Evolutionary conservation across 2,888 invertebrate genomes (phyloP), one percentile per base, ranked within the genome.

Genomic region (Euplagia quadripunctaria): DNA sequence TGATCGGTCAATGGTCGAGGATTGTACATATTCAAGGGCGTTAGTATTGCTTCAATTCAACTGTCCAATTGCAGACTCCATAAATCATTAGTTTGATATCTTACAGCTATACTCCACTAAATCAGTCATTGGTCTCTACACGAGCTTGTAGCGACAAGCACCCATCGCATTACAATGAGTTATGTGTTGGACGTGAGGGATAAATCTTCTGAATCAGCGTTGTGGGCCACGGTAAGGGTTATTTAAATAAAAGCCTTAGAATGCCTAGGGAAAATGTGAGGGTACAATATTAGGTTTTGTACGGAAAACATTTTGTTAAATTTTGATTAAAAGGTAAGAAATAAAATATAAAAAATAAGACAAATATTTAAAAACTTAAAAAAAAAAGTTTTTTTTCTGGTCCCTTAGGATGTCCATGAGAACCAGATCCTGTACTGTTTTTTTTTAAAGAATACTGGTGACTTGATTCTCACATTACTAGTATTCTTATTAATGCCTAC

Each of bases 111-210:
- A 31, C 66, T 65, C 12, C 31, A 72, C 55, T 83, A 73, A 81
- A 80, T 83, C 79, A 79, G 72, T 46, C 63, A 49, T n/a, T 51
- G 67, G 69, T 49, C 49, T 75, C 71, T 52, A 68, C 16, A 6
- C 17, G 31, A 71, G 73, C 51, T 82, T 78, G 67, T 79, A 72
- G 70, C 70, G 61, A 73, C 68, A 71, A 76, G 69, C 66, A 76
- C 67, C 65, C 68, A 72, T 76, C 65, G 64, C 64, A 42, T 14
- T 55, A 3, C 66, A 78, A 76, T 80, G 76, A 82, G 65, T 82
- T 75, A 82, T 80, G 43, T 71, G 43, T 0, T 9, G 58, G 61
- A 75, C 83, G 81, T 82, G 81, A 52, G 55, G 12, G 64, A 17
- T 72, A 16, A 14, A 41, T 31, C 65, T 12, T 7, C 20, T n/a